Base-by-base conservation (phyloP, 1,140 invertebrate species). In the Danaus melanippus region DNA sequence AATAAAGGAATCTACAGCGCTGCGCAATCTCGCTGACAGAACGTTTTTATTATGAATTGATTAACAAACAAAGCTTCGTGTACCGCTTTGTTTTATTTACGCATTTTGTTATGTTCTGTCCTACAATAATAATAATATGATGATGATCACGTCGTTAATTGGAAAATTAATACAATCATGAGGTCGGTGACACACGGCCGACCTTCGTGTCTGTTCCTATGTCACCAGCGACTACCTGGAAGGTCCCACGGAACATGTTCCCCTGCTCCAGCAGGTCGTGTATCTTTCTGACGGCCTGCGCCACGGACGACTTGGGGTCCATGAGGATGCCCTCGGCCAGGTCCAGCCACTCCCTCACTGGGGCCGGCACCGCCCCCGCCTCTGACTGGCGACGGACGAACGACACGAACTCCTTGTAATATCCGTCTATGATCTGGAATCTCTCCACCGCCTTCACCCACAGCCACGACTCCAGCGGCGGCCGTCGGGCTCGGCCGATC, bases 251-350 rank as follows among this genome's bases (percentile, higher is more conserved):
- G 78, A 92, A 93, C 52, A 93, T 73, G 57, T 90, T 86, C 40
- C 92, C 90, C 44, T 90, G 84, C 12, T 87, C 75, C 50, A 91
- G 84, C 12, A 89, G 59, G 10, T 88, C 85, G 52, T 89, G 65
- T 10, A 92, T 78, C 42, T 86, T 84, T 10, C 81, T 71, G 15
- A 90, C 69, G 0, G 88, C 78, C 11, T 73, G 64, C 10, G 87
- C 69, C 11, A 92, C 86, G 0, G 89, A 88, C 9, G 76, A 75
- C 46, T 86, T 88, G 0, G 88, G 75, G 64, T 92, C 90, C 43
- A 87, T 82, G 11, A 93, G 72, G 12, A 93, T 83, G 0, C 88
- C 87, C 42, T 92, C 88, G 0, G 90, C 88, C 45, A 94, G 76
- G 74, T 92, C 89, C 9, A 88, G 60, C 86, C 92, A 91, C n/a